Base-by-base conservation (phyloP, 2,888 invertebrate species). In the Ormyrus pomaceus region DNA sequence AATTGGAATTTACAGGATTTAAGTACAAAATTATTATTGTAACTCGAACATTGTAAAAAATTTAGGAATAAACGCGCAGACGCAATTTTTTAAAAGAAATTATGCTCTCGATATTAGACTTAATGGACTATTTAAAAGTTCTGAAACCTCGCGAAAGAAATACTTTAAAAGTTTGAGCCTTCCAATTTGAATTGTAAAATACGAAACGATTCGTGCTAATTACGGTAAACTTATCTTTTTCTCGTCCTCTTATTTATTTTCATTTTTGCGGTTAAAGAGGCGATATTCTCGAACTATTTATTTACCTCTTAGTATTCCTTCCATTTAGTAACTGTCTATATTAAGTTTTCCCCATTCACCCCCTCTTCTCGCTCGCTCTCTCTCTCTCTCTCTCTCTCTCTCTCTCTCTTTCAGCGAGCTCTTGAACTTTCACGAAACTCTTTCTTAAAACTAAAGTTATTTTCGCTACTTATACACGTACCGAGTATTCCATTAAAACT, bases 161-260 rank as follows among this genome's bases (percentile, higher is more conserved):
- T 9, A 58, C 6, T 10, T 62, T 45, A 45, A 45, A 45, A 13
- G 10, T 56, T 56, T n/a, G 8, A 6, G 13, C 34, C 6, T 51
- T 64, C 7, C 59, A 61, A 71, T 69, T 69, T 58, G 34, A 69
- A 69, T 69, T 69, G 56, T 45, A 56, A 56, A 56, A 48, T 56
- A 45, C 11, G 56, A 58, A 13, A 19, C 46, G 13, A 62, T 62
- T 46, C 62, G 13, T 62, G 34, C 51, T 77, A 73, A 80, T 80
- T 53, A 58, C 79, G 82, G 84, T 83, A 85, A 83, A 85, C 77
- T 79, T 75, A 34, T 34, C 34, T 34, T 34, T 4, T 34, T 34
- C 34, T 34, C 34, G 34, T 50, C 13, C 59, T 75, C 46, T n/a
- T 70, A 46, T 71, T 53, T 64, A 59, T 11, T 66, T 75, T 66